These are phyloP conservation scores for Scolopax rusticola DNA, from an alignment of 2,797 vertebrate genomes.

Conservation along the genomic window DNA sequence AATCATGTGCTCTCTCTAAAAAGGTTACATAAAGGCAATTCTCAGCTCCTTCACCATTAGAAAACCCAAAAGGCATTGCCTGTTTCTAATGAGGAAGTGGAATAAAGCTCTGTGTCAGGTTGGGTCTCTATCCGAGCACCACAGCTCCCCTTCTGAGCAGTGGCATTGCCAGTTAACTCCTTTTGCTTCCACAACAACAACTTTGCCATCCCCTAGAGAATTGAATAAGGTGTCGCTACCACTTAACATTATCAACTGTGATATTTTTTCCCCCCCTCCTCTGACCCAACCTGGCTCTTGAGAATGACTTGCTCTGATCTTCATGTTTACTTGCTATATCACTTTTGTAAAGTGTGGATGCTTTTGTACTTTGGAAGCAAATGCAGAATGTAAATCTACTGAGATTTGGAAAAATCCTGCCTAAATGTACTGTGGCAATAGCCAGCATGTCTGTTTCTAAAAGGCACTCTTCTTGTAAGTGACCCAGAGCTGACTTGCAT, in stretches of 20 bases:
- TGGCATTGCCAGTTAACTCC: rapidly evolving
- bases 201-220: neutral
- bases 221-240: neutral
- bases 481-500: neutral
- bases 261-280: neutral
- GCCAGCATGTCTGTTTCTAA: constrained; percentile 6
- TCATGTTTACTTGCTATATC: neutral
- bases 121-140: neutral
- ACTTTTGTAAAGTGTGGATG: neutral
- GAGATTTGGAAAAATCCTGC: constrained; percentile 30
- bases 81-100: neutral
- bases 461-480: constrained; percentile 7
- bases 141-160: neutral
- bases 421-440: neutral
- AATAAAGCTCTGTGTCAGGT: neutral
- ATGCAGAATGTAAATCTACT: neutral
- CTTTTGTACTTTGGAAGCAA: neutral
- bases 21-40: neutral
- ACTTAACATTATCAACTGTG: neutral
- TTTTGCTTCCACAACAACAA: neutral
- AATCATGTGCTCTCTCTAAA: neutral
- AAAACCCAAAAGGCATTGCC: neutral
- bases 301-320: neutral
- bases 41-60: neutral
- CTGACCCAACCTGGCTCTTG: neutral